Percentiles rank a stretch among this genome's conserved stretches.
These are phyloP conservation scores for Brachyhypopomus gauderio DNA, from an alignment of 2,113 vertebrate species.

Conservation along the genomic window DNA sequence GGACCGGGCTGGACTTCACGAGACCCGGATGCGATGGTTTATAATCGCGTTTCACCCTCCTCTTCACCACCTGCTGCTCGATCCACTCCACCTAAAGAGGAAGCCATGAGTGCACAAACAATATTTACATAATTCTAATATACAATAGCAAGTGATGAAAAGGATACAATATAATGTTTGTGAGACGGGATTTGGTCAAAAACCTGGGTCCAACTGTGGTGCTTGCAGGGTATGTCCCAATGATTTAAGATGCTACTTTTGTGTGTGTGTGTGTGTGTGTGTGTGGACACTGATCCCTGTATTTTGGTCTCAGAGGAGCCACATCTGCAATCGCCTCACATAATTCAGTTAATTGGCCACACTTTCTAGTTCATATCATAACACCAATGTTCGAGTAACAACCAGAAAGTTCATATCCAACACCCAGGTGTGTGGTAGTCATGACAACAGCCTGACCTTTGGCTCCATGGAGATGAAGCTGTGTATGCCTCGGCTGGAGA, in stretches of 20 bases:
- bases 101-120: conserved; percentile 53
- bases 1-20: conserved; percentile 71
- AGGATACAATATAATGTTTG: neutral
- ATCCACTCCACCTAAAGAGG: conserved; percentile 92
- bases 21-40: conserved; percentile 76
- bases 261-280: no score
- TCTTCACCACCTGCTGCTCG: conserved; percentile 95
- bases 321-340: neutral
- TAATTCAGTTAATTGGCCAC: neutral
- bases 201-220: neutral
- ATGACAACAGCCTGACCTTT: conserved; percentile 84
- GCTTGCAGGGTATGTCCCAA: neutral
- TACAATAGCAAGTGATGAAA: neutral
- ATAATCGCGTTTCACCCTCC: conserved; percentile 95
- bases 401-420: conserved; percentile 17
- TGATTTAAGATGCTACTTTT: neutral
- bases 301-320: neutral
- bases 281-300: no score
- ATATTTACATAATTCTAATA: neutral
- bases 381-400: neutral
- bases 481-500: conserved; percentile 92
- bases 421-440: conserved; percentile 42
- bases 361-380: neutral
- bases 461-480: conserved; percentile 99
- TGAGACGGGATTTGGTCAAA: neutral